Evolutionary conservation across 2,888 invertebrate genomes (phyloP), one percentile per base, ranked within the genome.

Genomic region (Tridacna gigas): DNA sequence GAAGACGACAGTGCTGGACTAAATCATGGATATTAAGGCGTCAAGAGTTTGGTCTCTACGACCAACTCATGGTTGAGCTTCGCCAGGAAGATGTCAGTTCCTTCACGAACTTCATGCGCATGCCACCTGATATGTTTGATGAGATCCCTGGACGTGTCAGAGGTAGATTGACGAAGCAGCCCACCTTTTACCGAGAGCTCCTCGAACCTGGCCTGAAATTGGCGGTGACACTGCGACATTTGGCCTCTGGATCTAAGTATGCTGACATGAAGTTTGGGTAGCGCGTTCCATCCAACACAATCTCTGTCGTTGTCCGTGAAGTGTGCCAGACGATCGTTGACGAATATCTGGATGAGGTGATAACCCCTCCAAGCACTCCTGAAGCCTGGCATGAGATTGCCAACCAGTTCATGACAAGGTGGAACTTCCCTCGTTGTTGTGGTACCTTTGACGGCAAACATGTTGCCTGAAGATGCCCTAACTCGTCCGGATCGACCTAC

Each of bases 281-380:
- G 77, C 12, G 86, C 84, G 66, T 82, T 86, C 65, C 85, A 18
- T 73, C 82, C 79, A 88, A 88, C 82, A 88, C 86, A 45, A 77
- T 80, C 20, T 86, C 20, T 28, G 65, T 63, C 65, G 11, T 81
- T 5, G 78, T 88, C 45, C n/a, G 74, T 37, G 87, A 87, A 74
- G 88, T 86, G n/a, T 63, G 88, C 65, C 47, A 77, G 20, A 84
- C 85, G 56, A 84, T 86, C 60, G 61, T 45, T n/a, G 78, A 83
- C 18, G 86, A 86, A 69, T 86, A 83, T 76, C 47, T 69, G 73
- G 73, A 75, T 61, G 86, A 86, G 60, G 74, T 84, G 60, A 51
- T 87, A 47, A n/a, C 26, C 18, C 13, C 45, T 65, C 88, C 86
- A 63, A 77, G 61, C 18, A 79, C 66, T 25, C 66, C 79, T 60